Evolutionary conservation across 2,797 vertebrate genomes (phyloP).

Genomic region (Scarus forsteni): DNA sequence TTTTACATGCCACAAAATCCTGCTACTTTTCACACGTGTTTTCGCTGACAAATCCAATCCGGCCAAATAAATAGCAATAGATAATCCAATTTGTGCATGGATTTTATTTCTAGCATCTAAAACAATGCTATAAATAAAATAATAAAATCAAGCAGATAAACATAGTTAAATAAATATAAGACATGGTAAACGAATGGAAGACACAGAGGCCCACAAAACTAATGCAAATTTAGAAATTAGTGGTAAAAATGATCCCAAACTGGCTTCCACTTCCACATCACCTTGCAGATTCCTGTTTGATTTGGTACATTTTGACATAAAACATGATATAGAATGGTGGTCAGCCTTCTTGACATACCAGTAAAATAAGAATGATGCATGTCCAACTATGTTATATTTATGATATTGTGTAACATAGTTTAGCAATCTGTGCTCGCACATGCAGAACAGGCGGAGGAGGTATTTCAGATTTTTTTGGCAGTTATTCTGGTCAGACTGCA

Average conservation of each 20-base stretch:
- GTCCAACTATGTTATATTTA: not conserved
- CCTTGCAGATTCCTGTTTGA: too few relatives aligned
- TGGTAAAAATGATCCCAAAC: not conserved
- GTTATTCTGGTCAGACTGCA: constrained; percentile 51
- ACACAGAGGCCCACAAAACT: too few relatives aligned
- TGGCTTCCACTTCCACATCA: not conserved
- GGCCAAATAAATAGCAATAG: too few relatives aligned
- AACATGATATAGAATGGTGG: not conserved
- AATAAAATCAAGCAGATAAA: too few relatives aligned
- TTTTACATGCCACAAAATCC: too few relatives aligned
- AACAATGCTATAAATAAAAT: too few relatives aligned
- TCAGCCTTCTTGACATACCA: not conserved
- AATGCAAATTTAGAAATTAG: too few relatives aligned
- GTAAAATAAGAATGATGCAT: not conserved
- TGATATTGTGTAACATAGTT: not conserved
- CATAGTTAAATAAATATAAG: too few relatives aligned
- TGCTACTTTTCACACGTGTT: too few relatives aligned
- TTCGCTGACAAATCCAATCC: not conserved
- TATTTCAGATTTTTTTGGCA: constrained; percentile 34
- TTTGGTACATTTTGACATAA: not conserved
- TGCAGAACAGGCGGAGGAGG: not conserved
- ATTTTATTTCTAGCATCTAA: too few relatives aligned
- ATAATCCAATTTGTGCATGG: too few relatives aligned
- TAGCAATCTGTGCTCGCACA: not conserved
- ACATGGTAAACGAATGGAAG: too few relatives aligned